Evolutionary conservation across 2,797 vertebrate genomes (phyloP).

Genomic region (Mycteria americana): DNA sequence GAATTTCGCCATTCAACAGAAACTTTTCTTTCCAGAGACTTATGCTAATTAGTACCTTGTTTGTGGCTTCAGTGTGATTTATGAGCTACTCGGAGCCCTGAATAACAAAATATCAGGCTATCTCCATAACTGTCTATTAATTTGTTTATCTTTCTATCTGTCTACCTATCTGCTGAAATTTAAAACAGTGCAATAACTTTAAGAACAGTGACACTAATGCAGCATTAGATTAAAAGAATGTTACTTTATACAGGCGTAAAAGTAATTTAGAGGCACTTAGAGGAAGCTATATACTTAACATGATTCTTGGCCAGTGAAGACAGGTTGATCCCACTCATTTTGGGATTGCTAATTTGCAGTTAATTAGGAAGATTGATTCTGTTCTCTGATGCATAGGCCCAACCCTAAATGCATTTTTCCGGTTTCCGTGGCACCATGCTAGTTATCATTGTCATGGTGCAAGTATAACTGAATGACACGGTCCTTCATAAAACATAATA

Average conservation of each 20-base stretch:
- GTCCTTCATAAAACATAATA: conserved; percentile 38
- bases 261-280: conserved; percentile 81
- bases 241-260: conserved; percentile 78
- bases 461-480: conserved; percentile 50
- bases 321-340: conserved; percentile 94
- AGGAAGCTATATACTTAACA: conserved; percentile 76
- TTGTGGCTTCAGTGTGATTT: conserved; percentile 64
- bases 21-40: conserved; percentile 70
- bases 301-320: conserved; percentile 83
- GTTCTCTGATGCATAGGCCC: conserved; percentile 84
- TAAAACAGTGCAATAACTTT: conserved; percentile 77
- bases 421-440: conserved; percentile 79
- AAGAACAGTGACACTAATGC: conserved; percentile 78
- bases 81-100: conserved; percentile 57
- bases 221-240: conserved; percentile 82
- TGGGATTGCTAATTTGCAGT: conserved; percentile 94
- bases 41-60: conserved; percentile 70
- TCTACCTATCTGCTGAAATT: conserved; percentile 76
- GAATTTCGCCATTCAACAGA: conserved; percentile 58
- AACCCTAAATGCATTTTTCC: conserved; percentile 86
- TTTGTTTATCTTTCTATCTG: conserved; percentile 80
- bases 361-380: conserved; percentile 98
- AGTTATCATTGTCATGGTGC: conserved; percentile 75
- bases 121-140: conserved; percentile 75
- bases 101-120: conserved; percentile 68